phyloP scores from a whole-genome alignment of 2,113 vertebrate species.

The Neolamprologus sp. region DNA sequence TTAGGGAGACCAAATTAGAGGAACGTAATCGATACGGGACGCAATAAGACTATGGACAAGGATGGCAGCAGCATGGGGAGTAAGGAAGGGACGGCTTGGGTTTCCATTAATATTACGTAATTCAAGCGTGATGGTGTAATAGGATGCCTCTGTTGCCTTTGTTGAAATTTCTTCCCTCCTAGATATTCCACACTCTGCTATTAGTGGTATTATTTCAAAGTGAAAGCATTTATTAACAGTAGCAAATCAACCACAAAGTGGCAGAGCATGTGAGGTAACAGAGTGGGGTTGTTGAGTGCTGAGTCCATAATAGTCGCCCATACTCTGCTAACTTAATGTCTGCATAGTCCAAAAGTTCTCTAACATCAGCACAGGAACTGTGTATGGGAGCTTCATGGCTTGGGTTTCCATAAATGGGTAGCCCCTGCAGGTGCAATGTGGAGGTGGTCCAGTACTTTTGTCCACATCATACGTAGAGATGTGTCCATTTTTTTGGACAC shows the following conservation, averaged over 20 bases:
- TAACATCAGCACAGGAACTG: not conserved
- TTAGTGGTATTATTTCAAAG: not conserved
- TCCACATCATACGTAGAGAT: not conserved
- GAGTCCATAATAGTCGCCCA: rapidly evolving
- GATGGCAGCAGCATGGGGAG: not conserved
- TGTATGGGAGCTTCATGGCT: not conserved
- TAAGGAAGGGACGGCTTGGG: not conserved
- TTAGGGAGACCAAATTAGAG: not conserved
- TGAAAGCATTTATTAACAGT: not conserved
- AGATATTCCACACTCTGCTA: not conserved
- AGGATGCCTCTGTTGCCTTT: not conserved
- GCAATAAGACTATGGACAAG: not conserved
- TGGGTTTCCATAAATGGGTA: not conserved
- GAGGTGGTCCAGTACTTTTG: not conserved
- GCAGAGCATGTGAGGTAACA: not conserved
- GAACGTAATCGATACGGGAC: rapidly evolving
- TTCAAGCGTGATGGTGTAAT: not conserved
- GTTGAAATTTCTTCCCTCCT: not conserved
- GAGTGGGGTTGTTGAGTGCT: not conserved
- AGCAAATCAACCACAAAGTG: not conserved
- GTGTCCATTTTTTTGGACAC: not conserved
- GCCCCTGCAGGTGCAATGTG: not conserved
- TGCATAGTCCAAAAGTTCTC: not conserved
- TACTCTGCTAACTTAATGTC: not conserved
- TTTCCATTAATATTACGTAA: not conserved